Base-by-base conservation (phyloP, 2,888 invertebrate species). In the Ornithoptera alexandrae region DNA sequence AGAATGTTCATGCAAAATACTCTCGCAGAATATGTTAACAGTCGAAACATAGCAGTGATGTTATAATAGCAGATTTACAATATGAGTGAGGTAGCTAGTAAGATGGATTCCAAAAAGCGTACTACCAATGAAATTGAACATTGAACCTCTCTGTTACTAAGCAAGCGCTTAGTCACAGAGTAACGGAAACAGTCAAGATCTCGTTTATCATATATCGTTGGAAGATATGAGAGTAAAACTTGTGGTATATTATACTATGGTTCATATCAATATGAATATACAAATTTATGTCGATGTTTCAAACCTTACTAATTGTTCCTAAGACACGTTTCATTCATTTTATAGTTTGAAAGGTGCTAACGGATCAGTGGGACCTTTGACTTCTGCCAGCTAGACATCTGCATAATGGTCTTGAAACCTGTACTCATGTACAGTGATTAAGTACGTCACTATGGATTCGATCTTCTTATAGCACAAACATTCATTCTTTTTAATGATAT, bases 261-360 rank as follows among this genome's bases (percentile, higher is more conserved):
- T n/a, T n/a, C 7, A n/a, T n/a, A 6, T n/a, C 18, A 53, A 8
- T 53, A 53, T 53, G 15, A 58, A 22, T 36, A 57, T 24, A 63
- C 20, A 63, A 30, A 30, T 22, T 53, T 18, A 7, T 66, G 59
- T 36, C 20, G 18, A 30, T 24, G 10, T 46, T 20, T 50, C 24
- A 64, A 42, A 56, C 22, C 61, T 20, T 7, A 46, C 20, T 20
- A 57, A 69, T 62, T 66, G 69, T 62, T 62, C 65, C 58, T 24
- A 62, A 66, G 58, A 46, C 65, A 65, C 50, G 59, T 66, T 70
- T 59, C 59, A 39, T 62, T 18, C 50, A 62, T 62, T 70, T 69
- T 66, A 70, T 66, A 36, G 66, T 70, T 70, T 50, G 69, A 70
- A 70, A 70, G 69, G 69, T 57, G 62, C 58, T 70, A 70, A 70